These are phyloP conservation scores for Neolamprologus variostigma DNA, from an alignment of 2,113 vertebrate species.

Conservation along the genomic window DNA sequence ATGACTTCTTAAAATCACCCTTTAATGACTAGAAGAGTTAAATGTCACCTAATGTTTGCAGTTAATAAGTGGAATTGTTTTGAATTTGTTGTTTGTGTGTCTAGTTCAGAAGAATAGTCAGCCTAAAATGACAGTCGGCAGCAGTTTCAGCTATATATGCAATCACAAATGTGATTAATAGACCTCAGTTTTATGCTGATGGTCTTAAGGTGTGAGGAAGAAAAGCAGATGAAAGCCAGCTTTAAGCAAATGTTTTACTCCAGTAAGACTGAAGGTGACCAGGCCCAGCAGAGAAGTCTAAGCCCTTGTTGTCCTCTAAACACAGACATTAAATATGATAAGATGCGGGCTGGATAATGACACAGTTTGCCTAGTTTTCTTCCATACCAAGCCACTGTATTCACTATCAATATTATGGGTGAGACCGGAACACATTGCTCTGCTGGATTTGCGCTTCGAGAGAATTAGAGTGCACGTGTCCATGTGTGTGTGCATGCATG, in stretches of 20 bases:
- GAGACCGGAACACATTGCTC: conserved; percentile 19
- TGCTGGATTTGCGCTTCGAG: neutral
- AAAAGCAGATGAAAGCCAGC: neutral
- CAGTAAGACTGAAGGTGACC: conserved; percentile 62
- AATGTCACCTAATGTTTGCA: neutral
- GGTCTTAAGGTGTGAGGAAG: neutral
- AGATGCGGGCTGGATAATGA: conserved; percentile 56
- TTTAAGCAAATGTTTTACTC: neutral
- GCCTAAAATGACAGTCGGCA: neutral
- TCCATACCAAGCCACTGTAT: conserved; percentile 54
- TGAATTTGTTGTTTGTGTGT: neutral
- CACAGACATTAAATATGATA: conserved; percentile 59
- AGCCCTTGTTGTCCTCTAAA: conserved; percentile 65
- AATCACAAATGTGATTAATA: neutral
- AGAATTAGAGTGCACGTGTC: neutral
- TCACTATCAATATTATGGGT: conserved; percentile 77
- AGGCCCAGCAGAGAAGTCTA: conserved; percentile 4
- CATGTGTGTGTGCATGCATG: neutral
- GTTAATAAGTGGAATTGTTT: neutral
- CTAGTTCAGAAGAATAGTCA: neutral
- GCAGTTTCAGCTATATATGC: neutral
- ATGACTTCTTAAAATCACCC: neutral
- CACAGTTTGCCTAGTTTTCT: conserved; percentile 43
- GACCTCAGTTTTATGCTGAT: neutral
- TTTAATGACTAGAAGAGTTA: neutral